Percentiles rank a stretch among this genome's conserved stretches.
Conservation (phyloP, 2,797 vertebrate genomes). For the Orestias chungarensis region DNA sequence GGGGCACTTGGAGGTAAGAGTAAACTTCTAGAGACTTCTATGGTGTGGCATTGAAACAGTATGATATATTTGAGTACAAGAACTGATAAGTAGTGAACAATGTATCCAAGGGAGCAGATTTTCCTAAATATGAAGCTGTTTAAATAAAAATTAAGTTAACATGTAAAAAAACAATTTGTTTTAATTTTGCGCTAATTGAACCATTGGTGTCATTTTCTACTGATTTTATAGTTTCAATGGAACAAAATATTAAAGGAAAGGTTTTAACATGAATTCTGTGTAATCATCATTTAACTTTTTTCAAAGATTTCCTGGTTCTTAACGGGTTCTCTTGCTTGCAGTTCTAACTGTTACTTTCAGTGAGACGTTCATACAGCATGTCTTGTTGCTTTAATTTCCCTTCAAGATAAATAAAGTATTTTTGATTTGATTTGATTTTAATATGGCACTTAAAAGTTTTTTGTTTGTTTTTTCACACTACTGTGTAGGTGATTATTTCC, state of each 20-base stretch:
- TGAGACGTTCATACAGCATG: too few relatives aligned
- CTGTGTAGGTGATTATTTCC: slow-evolving; percentile 3
- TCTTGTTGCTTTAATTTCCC: too few relatives aligned
- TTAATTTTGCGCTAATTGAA: too few relatives aligned
- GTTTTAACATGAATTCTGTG: background rate
- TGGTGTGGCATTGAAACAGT: background rate
- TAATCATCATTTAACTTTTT: background rate
- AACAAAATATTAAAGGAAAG: background rate
- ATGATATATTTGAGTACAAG: background rate
- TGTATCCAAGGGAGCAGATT: background rate
- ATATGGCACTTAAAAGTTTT: too few relatives aligned
- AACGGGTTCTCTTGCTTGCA: background rate
- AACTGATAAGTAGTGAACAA: background rate
- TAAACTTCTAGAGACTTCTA: background rate
- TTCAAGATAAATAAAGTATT: too few relatives aligned
- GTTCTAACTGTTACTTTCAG: too few relatives aligned
- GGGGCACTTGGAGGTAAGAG: slow-evolving; percentile 70
- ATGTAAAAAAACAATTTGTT: too few relatives aligned
- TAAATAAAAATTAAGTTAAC: too few relatives aligned
- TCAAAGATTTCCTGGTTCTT: background rate
- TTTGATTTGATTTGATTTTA: too few relatives aligned
- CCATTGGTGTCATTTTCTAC: too few relatives aligned
- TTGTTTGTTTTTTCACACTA: too few relatives aligned
- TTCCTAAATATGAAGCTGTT: background rate
- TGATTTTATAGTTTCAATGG: background rate